Base-by-base conservation (phyloP, 92 coral and sea anemone genomes). In the Porites divaricata region DNA sequence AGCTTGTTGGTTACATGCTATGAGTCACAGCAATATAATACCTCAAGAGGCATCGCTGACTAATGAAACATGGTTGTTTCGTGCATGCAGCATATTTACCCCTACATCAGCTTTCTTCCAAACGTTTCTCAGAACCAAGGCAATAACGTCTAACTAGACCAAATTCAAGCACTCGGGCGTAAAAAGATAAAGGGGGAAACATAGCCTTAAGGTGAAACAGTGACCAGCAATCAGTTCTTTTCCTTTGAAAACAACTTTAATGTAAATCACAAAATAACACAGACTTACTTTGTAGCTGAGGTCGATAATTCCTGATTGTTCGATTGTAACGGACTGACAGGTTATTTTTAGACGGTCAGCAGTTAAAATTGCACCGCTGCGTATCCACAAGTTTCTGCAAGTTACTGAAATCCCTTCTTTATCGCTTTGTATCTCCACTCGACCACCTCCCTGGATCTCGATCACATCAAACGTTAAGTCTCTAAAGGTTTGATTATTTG, bases 401-500 rank as follows among this genome's bases (percentile, higher is more conserved):
- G 85, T 73, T 63, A 96, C 79, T 19, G 90, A 93, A 23, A 96
- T 89, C 26, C 99, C 99, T 24, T 89, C 88, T 10, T 85, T 86
- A 64, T 96, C 99, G 69, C 98, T 93, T 78, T 94, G 95, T 53
- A 96, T 90, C 59, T 96, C 99, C 53, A 96, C 83, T 19, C 95
- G 84, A 15, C 99, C 99, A n/a, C 99, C 99, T 20, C 99, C 98
- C 79, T 92, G 98, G 65, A 96, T 92, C 80, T 89, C 92, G 23
- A 96, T 83, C 19, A 75, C 90, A 64, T 91, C 98, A 63, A 96
- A 96, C 53, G 75, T 74, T 54, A 95, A 80, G 67, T 84, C 80
- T 59, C 94, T 91, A 64, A 95, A 90, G 22, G 67, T 90, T 28
- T 89, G 91, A 65, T 98, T 95, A 86, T 90, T 89, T 13, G 95